Conservation (phyloP, 92 coral and sea anemone species). For the Nematostella vectensis region DNA sequence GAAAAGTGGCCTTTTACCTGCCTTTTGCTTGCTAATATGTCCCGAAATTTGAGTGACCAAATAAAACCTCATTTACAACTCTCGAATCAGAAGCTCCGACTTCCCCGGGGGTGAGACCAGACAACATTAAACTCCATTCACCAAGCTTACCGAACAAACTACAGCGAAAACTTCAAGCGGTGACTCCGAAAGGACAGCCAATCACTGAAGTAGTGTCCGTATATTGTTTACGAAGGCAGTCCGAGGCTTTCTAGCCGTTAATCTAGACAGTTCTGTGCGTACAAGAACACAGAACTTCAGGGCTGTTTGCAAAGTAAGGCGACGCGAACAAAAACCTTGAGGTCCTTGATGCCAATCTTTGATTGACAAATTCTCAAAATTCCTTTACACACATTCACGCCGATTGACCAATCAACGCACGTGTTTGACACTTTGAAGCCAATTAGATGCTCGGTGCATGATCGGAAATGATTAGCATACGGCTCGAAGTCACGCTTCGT, state of each 20-base stretch:
- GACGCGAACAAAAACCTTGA: slow-evolving; percentile 26
- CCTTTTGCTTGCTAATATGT: background rate
- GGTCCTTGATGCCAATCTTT: slow-evolving; percentile 30
- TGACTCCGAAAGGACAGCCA: background rate
- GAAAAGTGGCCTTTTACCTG: too few species aligned
- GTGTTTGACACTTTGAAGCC: slow-evolving; percentile 21
- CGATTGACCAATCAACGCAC: slow-evolving; percentile 26
- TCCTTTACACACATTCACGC: slow-evolving; percentile 35
- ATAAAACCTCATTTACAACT: background rate
- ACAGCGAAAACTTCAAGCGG: background rate
- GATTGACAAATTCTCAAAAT: slow-evolving; percentile 83
- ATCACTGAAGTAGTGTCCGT: background rate
- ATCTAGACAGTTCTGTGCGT: slow-evolving; percentile 17
- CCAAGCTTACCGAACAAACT: background rate
- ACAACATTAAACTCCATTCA: background rate
- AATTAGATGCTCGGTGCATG: slow-evolving; percentile 23
- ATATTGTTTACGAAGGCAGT: background rate
- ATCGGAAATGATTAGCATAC: slow-evolving; percentile 18
- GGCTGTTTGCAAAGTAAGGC: slow-evolving; percentile 55
- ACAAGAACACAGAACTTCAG: slow-evolving; percentile 32
- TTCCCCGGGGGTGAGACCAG: background rate
- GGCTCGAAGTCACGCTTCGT: slow-evolving; percentile 19
- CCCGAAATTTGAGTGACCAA: background rate
- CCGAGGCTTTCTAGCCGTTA: slow-evolving; percentile 6
- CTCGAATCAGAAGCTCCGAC: background rate